phyloP scores from a whole-genome alignment of 2,888 invertebrate genomes.

The Mimumesa dahlbomi region DNA sequence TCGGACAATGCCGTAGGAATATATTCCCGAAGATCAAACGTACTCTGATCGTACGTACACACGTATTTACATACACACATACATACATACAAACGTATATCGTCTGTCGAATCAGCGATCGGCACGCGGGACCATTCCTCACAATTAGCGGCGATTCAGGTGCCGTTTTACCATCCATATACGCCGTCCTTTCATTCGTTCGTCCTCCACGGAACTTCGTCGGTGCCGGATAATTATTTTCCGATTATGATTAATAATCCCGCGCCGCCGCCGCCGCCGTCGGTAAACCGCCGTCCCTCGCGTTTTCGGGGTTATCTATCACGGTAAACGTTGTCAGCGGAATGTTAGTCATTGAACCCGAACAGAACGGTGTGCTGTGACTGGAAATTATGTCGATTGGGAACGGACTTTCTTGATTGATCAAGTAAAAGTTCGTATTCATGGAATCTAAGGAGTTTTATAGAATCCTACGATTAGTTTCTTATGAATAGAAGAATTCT shows the following conservation, averaged over 20 bases:
- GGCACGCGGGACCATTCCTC: constrained; percentile 66
- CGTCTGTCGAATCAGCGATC: constrained; percentile 68
- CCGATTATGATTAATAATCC: constrained; percentile 70
- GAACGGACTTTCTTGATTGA: constrained; percentile 6
- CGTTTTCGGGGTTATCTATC: constrained; percentile 54
- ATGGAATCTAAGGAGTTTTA: too few relatives aligned
- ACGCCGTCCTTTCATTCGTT: constrained; percentile 37
- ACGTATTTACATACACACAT: constrained; percentile 1
- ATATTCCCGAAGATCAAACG: not conserved
- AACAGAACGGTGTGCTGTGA: constrained; percentile 6
- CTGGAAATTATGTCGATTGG: constrained; percentile 7
- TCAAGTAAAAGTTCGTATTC: constrained; percentile 2
- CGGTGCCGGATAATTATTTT: constrained; percentile 65
- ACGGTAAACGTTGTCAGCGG: constrained; percentile 33
- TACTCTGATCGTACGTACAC: not conserved
- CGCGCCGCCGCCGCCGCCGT: constrained; percentile 31
- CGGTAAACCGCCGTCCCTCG: too few relatives aligned
- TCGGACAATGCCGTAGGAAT: not conserved
- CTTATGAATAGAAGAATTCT: too few relatives aligned
- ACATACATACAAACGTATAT: constrained; percentile 27
- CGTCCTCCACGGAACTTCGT: constrained; percentile 40
- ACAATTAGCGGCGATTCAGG: constrained; percentile 70
- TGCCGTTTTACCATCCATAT: constrained; percentile 52
- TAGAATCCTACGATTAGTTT: too few relatives aligned
- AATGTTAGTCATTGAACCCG: constrained; percentile 33